Evolutionary conservation across 2,113 vertebrate genomes (phyloP).

Genomic region (Myrmecophaga tridactyla): DNA sequence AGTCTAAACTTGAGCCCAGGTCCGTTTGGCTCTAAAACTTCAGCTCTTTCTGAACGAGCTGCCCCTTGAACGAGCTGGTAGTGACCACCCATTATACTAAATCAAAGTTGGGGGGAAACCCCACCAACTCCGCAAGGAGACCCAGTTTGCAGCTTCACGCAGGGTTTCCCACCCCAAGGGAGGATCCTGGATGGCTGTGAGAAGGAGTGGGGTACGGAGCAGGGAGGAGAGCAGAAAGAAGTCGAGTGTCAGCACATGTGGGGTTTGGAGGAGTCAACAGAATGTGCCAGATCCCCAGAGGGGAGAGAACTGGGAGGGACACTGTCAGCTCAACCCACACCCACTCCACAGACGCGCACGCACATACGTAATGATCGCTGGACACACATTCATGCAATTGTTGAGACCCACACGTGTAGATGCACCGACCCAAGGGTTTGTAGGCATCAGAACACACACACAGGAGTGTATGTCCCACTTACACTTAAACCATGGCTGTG

Average conservation of each 20-base stretch:
- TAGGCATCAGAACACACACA: not conserved
- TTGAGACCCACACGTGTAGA: not conserved
- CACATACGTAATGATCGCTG: rapidly evolving
- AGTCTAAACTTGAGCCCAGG: not conserved
- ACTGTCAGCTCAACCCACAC: not conserved
- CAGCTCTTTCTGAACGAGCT: not conserved
- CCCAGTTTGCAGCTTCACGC: not conserved
- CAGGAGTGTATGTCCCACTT: not conserved
- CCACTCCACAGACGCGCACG: not conserved
- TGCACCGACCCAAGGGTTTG: not conserved
- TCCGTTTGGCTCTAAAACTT: not conserved
- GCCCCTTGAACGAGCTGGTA: not conserved
- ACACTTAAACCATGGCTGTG: not conserved
- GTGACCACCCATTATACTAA: too few species aligned
- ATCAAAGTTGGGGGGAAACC: not conserved
- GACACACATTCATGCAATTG: not conserved
- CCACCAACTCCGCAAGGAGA: not conserved
- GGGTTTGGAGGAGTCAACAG: not conserved
- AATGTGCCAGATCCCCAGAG: not conserved
- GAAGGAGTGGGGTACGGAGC: not conserved
- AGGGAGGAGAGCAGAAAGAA: not conserved
- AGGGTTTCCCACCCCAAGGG: not conserved
- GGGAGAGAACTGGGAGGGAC: not conserved
- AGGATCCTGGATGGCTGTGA: not conserved
- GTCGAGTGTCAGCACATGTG: not conserved